Evolutionary conservation across 2,797 vertebrate genomes (phyloP).

Genomic region (Hoplostethus atlanticus): DNA sequence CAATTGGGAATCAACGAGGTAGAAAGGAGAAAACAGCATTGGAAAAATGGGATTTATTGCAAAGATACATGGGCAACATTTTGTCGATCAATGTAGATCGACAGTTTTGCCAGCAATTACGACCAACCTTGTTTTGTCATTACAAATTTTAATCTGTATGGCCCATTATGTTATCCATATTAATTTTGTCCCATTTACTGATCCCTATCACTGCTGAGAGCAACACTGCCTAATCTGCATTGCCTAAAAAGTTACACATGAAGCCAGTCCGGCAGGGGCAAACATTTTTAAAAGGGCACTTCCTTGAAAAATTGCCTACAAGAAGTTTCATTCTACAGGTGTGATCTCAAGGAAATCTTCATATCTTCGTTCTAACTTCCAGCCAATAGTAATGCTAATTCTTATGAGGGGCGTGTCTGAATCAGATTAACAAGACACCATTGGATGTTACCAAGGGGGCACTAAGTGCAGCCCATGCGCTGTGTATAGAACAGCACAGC

Average conservation of each 20-base stretch:
- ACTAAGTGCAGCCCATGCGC: too few relatives aligned
- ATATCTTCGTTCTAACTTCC: too few relatives aligned
- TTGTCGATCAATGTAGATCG: constrained; percentile 29
- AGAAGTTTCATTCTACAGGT: too few relatives aligned
- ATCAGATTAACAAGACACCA: too few relatives aligned
- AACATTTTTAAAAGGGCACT: not conserved
- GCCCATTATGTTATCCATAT: too few relatives aligned
- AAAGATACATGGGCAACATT: constrained; percentile 37
- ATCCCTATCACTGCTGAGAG: not conserved
- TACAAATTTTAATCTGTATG: not conserved
- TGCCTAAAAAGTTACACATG: constrained; percentile 17
- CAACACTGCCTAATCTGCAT: constrained; percentile 17
- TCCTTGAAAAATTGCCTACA: not conserved
- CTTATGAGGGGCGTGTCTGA: too few relatives aligned
- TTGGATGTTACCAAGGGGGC: too few relatives aligned
- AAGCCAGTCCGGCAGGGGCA: too few relatives aligned
- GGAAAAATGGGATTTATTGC: constrained; percentile 47
- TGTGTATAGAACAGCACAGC: too few relatives aligned
- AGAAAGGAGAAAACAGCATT: constrained; percentile 64
- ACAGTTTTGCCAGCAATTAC: not conserved
- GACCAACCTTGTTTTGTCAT: not conserved
- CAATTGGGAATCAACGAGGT: constrained; percentile 32
- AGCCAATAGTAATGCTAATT: too few relatives aligned
- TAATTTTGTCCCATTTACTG: not conserved
- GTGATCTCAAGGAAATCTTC: too few relatives aligned